phyloP scores from a whole-genome alignment of 2,797 vertebrate species.

The Emydoidea blandingii region DNA sequence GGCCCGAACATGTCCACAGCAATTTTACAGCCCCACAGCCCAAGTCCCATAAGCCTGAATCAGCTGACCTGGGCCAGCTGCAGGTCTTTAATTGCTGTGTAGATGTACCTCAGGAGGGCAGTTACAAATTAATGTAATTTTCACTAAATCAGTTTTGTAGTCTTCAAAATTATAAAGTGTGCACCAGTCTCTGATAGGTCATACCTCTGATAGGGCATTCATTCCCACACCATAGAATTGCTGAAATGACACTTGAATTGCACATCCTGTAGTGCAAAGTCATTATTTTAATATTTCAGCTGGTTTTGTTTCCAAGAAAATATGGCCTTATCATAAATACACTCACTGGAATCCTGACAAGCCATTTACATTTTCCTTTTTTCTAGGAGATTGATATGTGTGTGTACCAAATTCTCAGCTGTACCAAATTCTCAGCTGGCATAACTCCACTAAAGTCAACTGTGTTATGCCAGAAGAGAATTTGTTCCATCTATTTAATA shows the following conservation, averaged over 20 bases:
- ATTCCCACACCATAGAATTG: background rate
- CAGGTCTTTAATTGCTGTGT: background rate
- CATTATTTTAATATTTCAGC: background rate
- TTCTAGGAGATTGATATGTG: background rate
- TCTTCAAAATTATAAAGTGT: conserved; percentile 11
- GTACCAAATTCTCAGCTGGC: background rate
- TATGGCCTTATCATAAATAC: background rate
- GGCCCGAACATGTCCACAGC: background rate
- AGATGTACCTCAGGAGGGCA: background rate
- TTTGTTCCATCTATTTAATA: background rate
- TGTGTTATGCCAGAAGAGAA: background rate
- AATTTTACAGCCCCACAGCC: background rate
- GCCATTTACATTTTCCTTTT: background rate
- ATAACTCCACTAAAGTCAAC: accelerated
- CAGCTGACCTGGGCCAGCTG: background rate
- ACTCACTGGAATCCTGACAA: background rate
- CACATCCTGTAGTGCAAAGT: background rate
- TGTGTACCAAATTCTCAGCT: background rate
- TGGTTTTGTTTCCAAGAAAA: background rate
- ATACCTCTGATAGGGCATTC: background rate
- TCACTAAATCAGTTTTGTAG: conserved; percentile 29
- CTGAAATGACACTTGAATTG: background rate
- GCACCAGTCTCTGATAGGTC: background rate
- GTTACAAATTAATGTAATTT: conserved; percentile 44
- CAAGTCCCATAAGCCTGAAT: background rate